Evolutionary conservation across 2,888 invertebrate species (phyloP).

Genomic region (Heliconius ismenius): DNA sequence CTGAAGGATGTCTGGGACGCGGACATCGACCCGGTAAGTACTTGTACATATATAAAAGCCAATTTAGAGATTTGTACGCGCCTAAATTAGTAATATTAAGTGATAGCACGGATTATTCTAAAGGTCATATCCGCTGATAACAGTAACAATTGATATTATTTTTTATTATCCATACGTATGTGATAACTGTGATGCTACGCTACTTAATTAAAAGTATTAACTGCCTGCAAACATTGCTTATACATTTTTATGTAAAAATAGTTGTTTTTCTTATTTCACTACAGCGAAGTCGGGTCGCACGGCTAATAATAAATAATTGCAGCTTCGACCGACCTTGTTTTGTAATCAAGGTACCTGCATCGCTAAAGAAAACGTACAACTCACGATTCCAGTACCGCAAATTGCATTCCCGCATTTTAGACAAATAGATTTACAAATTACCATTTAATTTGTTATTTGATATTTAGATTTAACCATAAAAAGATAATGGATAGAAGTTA

Average conservation of each 20-base stretch:
- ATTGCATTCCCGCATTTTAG: slow-evolving; percentile 38
- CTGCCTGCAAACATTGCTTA: not conserved
- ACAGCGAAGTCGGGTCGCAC: slow-evolving; percentile 15
- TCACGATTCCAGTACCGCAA: slow-evolving; percentile 47
- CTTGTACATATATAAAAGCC: slow-evolving; percentile 30
- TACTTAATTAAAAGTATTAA: not conserved
- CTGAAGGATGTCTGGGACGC: slow-evolving; percentile 91
- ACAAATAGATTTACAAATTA: slow-evolving; percentile 22
- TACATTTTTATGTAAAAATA: not conserved
- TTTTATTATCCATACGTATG: slow-evolving; percentile 10
- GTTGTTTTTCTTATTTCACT: not conserved
- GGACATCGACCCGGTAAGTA: slow-evolving; percentile 92
- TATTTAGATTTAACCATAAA: slow-evolving; percentile 18
- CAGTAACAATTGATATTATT: slow-evolving; percentile 13
- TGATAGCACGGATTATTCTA: slow-evolving; percentile 13
- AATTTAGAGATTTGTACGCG: slow-evolving; percentile 18
- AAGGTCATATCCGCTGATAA: slow-evolving; percentile 47
- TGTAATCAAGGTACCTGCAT: slow-evolving; percentile 56
- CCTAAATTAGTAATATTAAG: slow-evolving; percentile 11
- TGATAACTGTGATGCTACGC: slow-evolving; percentile 43
- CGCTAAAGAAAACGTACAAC: slow-evolving; percentile 51
- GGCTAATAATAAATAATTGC: slow-evolving; percentile 45
- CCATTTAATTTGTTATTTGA: slow-evolving; percentile 33
- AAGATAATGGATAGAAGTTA: slow-evolving; percentile 12
- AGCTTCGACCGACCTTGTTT: slow-evolving; percentile 54